Conservation (phyloP, 2,888 invertebrate genomes). For the Frankliniella intonsa region DNA sequence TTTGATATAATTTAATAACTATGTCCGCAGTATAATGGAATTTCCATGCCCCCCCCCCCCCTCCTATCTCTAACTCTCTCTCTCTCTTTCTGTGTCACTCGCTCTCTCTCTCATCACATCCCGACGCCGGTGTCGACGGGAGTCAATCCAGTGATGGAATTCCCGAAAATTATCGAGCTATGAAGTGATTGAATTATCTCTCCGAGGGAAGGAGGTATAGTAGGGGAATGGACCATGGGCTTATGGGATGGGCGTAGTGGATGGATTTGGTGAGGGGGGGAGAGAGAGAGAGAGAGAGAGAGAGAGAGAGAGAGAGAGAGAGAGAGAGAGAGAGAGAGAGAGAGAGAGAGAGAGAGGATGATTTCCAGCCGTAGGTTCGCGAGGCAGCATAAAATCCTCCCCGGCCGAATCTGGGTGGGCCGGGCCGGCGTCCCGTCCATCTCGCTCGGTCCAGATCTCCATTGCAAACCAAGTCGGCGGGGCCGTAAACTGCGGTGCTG, state of each 20-base stretch:
- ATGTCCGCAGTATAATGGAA: not conserved
- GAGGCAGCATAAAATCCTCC: no score
- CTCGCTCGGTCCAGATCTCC: no score
- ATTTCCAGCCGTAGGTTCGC: no score
- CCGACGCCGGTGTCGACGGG: not conserved
- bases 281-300: not conserved
- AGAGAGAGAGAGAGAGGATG: not conserved
- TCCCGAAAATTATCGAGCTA: slow-evolving; percentile 9
- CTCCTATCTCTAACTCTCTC: not conserved
- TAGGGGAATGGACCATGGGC: not conserved
- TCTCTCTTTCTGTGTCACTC: no score
- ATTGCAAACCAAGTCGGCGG: no score
- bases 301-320: not conserved
- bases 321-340: not conserved
- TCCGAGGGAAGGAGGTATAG: not conserved
- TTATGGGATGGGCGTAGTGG: not conserved
- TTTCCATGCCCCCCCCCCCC: not conserved
- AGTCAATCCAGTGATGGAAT: slow-evolving; percentile 23
- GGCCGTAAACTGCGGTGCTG: no score
- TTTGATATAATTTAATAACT: slow-evolving; percentile 26
- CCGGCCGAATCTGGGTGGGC: no score
- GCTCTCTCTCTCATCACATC: not conserved
- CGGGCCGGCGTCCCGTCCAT: no score
- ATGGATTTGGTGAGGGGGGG: not conserved
- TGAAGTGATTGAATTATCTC: slow-evolving; percentile 5